Conservation (phyloP, 2,113 vertebrate species). For the Crotalus horridus region DNA sequence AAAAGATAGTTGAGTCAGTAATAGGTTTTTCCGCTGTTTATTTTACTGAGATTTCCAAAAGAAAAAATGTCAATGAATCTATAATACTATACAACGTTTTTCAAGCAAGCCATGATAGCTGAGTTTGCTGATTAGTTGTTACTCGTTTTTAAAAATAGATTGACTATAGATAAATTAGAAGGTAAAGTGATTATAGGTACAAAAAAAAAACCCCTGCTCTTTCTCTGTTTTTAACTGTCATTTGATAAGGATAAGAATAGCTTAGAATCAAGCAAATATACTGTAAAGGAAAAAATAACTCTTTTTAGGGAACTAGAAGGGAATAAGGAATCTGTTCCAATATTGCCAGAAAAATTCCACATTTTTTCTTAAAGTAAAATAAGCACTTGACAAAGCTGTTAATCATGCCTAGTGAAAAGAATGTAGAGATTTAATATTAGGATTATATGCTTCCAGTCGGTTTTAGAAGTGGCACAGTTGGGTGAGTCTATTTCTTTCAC, state of each 20-base stretch:
- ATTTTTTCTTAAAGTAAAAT: slow-evolving; percentile 79
- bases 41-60: background rate
- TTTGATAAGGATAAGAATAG: slow-evolving; percentile 64
- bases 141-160: background rate
- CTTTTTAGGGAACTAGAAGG: slow-evolving; percentile 38
- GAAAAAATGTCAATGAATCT: background rate
- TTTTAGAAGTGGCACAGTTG: slow-evolving; percentile 74
- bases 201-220: slow-evolving; percentile 56
- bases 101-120: background rate
- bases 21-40: background rate
- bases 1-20: background rate
- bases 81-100: background rate
- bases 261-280: slow-evolving; percentile 65
- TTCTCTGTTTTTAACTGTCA: slow-evolving; percentile 60
- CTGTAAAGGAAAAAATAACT: no score
- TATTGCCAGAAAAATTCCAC: slow-evolving; percentile 72
- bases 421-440: slow-evolving; percentile 79
- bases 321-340: slow-evolving; percentile 62
- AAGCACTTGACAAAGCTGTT: slow-evolving; percentile 78
- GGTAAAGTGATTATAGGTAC: slow-evolving; percentile 64
- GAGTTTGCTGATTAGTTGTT: slow-evolving; percentile 24
- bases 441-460: slow-evolving; percentile 74
- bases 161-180: slow-evolving; percentile 57
- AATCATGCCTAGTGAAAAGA: slow-evolving; percentile 77
- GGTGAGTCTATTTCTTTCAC: slow-evolving; percentile 73